Evolutionary conservation across 1,140 invertebrate genomes (phyloP), one percentile per base, ranked within the genome.

Genomic region (Leptonema lineaticorne): DNA sequence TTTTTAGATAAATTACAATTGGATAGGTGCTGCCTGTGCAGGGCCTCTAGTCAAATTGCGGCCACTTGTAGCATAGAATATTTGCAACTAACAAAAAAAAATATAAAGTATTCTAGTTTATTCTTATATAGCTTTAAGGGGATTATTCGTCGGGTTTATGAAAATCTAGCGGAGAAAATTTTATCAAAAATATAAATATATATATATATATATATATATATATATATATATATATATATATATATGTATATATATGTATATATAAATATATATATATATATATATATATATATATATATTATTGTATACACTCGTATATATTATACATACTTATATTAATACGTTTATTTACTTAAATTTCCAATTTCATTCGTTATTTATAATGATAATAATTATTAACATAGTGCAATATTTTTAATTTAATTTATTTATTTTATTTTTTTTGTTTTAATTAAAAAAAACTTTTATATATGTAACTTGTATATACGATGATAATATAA

Each of bases 31-130:
- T 73, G 71, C 60, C 68, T 65, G 71, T 57, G 68, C 62, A 53
- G 41, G 41, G 59, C 79, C 78, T 78, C 79, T 82, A 82, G 81
- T 82, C 79, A 83, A 83, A 82, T 82, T 82, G 77, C 76, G 78
- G 77, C 77, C 79, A 78, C 76, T 77, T 77, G 50, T 81, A 74
- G 79, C 76, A 81, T 82, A 83, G 80, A 79, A 78, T 78, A 82
- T 82, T 81, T 83, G 78, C 50, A 79, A 80, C 79, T 80, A 79
- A 81, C 78, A 79, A 80, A 64, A 11, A 72, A 69, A 71, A 69
- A 67, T 72, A 82, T 81, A 79, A 81, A 81, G 78, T 82, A 81
- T 82, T 81, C 78, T 81, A 83, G 80, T 78, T 82, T 81, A 53
- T 73, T 71, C 71, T 70, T 71, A 71, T 63, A 70, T 73, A 73